Percentiles rank a stretch among this genome's conserved stretches.
Conservation (phyloP, 2,797 vertebrate genomes). For the Enteromius mattozi region DNA sequence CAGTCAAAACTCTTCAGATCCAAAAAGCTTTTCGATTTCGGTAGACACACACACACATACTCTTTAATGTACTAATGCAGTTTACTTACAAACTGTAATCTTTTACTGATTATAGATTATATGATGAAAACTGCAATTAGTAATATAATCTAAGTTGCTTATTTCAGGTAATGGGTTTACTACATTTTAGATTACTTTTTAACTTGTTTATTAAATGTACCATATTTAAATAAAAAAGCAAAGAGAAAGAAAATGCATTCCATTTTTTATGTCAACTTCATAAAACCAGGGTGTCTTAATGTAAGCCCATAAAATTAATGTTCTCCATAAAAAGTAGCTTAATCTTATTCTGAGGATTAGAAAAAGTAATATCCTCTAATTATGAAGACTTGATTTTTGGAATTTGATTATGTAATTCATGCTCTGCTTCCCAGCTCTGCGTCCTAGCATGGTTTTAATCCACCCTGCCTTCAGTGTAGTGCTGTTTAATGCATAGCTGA, state of each 20-base stretch:
- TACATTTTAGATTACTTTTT: background rate
- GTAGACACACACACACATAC: too few relatives aligned
- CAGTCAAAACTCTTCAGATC: background rate
- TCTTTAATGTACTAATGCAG: background rate
- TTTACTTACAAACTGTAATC: background rate
- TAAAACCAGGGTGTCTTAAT: background rate
- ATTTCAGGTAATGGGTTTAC: too few relatives aligned
- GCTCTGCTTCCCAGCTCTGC: background rate
- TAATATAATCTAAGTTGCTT: too few relatives aligned
- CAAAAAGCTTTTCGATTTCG: background rate
- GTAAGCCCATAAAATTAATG: background rate
- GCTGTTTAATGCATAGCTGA: conserved; percentile 16
- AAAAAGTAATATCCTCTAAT: background rate
- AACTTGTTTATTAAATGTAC: background rate
- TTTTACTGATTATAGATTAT: background rate
- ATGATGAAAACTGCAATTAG: too few relatives aligned
- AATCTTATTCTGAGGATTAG: background rate
- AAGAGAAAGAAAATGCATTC: background rate
- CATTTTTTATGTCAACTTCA: background rate
- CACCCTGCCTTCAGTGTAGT: conserved; percentile 19
- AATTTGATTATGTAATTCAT: background rate
- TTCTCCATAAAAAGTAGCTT: background rate
- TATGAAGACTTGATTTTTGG: background rate
- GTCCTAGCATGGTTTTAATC: background rate
- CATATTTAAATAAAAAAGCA: background rate